Conservation (phyloP, 2,888 invertebrate genomes). For the Dryococelus australis region DNA sequence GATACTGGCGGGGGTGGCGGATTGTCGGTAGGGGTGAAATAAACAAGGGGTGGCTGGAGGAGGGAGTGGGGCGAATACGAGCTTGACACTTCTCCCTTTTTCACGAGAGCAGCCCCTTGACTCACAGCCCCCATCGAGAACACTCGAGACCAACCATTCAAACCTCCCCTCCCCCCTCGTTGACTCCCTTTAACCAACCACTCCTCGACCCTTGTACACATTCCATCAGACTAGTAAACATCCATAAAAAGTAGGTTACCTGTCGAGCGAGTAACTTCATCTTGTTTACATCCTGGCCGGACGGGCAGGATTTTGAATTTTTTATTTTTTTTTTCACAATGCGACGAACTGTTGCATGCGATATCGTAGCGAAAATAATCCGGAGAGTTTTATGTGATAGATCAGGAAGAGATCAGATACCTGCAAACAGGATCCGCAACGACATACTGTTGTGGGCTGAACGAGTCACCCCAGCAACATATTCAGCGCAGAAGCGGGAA, state of each 20-base stretch:
- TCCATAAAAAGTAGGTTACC: not conserved
- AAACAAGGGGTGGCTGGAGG: not conserved
- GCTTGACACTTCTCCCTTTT: not conserved
- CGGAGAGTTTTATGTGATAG: too few relatives aligned
- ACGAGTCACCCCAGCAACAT: too few relatives aligned
- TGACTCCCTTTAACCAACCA: not conserved
- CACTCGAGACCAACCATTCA: not conserved
- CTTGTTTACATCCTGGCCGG: not conserved
- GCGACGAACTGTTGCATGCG: too few relatives aligned
- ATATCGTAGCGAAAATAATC: too few relatives aligned
- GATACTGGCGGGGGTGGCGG: not conserved
- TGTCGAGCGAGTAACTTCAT: not conserved
- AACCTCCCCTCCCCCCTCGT: not conserved
- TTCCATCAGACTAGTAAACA: not conserved
- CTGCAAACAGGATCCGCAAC: too few relatives aligned
- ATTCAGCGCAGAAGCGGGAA: too few relatives aligned
- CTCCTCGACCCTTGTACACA: slow-evolving; percentile 2
- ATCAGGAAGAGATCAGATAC: too few relatives aligned
- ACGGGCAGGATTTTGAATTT: not conserved
- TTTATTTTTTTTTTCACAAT: too few relatives aligned
- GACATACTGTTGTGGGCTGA: too few relatives aligned
- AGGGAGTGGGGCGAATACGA: not conserved
- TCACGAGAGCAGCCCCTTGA: not conserved
- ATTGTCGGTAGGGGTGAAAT: not conserved
- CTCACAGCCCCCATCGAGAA: not conserved